phyloP scores from a whole-genome alignment of 2,113 vertebrate genomes.

The Sinocyclocheilus rhinocerous region DNA sequence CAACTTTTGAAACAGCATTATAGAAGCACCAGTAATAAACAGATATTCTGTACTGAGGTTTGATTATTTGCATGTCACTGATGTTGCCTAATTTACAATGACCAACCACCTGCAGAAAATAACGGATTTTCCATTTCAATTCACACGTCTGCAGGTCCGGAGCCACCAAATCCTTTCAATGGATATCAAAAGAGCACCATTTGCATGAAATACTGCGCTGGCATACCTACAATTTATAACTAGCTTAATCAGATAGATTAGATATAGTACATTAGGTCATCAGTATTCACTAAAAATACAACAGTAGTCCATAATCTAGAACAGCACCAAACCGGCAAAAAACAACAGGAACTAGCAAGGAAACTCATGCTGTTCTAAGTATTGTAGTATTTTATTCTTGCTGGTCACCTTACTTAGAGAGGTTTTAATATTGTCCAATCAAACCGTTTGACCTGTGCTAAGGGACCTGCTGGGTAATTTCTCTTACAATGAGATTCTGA shows the following conservation, averaged over 20 bases:
- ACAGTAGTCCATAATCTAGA: not conserved
- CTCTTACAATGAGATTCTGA: not conserved
- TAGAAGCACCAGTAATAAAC: not conserved
- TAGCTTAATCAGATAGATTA: not conserved
- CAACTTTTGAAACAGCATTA: too few relatives aligned
- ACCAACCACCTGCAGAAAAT: not conserved
- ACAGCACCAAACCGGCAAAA: not conserved
- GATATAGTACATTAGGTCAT: not conserved
- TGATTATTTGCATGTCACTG: not conserved
- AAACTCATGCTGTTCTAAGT: not conserved
- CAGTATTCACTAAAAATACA: not conserved
- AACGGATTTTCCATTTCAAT: not conserved
- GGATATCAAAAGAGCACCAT: not conserved
- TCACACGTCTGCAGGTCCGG: not conserved
- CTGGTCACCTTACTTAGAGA: not conserved
- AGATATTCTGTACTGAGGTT: not conserved
- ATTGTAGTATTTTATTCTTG: not conserved
- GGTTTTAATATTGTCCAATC: not conserved
- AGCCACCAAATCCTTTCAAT: not conserved
- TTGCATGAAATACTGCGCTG: not conserved
- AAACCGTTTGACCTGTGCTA: not conserved
- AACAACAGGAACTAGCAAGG: not conserved
- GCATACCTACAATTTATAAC: not conserved
- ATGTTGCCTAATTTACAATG: not conserved
- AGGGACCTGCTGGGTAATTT: not conserved